phyloP scores from a whole-genome alignment of 2,888 invertebrate species.

The Hypsopygia costalis region DNA sequence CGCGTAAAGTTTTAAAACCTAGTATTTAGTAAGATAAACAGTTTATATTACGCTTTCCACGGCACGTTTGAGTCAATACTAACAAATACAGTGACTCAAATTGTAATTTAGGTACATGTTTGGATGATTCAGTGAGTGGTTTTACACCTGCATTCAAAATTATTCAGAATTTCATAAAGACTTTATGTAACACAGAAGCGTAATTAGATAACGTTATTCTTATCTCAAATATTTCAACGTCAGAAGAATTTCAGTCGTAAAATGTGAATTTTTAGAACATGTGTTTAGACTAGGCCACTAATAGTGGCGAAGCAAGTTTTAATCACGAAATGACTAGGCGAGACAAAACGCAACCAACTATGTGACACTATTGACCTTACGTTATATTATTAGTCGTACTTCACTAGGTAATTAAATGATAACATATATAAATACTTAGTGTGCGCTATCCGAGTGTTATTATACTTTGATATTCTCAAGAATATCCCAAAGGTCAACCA shows the following conservation, averaged over 20 bases:
- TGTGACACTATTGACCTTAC: no score
- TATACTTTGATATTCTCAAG: slow-evolving; percentile 1
- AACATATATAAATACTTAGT: neutral
- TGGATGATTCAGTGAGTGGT: slow-evolving; percentile 8
- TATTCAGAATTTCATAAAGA: slow-evolving; percentile 5
- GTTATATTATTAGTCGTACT: no score
- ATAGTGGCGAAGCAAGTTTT: slow-evolving; percentile 12
- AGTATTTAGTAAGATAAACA: slow-evolving; percentile 1
- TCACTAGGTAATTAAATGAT: neutral
- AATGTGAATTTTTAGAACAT: slow-evolving; percentile 33
- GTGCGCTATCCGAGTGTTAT: neutral
- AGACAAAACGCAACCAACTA: neutral
- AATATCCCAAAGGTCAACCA: slow-evolving; percentile 6
- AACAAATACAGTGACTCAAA: slow-evolving; percentile 7
- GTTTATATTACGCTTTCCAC: slow-evolving; percentile 2
- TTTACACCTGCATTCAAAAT: slow-evolving; percentile 8
- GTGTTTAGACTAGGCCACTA: slow-evolving; percentile 22
- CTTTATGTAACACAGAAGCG: slow-evolving; percentile 3
- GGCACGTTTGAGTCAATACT: slow-evolving; percentile 3
- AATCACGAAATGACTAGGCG: slow-evolving; percentile 5
- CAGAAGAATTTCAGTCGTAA: slow-evolving; percentile 33
- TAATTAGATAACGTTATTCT: slow-evolving; percentile 9
- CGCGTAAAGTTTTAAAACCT: neutral
- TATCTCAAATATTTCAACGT: slow-evolving; percentile 6
- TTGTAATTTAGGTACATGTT: slow-evolving; percentile 7